Evolutionary conservation across 2,113 vertebrate species (phyloP).

Genomic region (Steatornis caripensis): DNA sequence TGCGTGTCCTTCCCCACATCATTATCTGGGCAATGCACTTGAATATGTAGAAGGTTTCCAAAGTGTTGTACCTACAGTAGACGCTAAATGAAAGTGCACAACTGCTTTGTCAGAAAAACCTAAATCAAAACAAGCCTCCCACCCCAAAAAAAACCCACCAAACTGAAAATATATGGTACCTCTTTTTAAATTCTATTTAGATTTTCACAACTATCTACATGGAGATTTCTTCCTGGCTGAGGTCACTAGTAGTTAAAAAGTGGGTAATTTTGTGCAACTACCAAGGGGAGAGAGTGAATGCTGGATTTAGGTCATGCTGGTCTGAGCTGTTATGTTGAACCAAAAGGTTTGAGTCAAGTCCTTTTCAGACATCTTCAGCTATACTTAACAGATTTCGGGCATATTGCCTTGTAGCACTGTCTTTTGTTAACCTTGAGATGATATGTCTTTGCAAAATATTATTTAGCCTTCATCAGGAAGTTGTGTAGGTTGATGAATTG

Average conservation of each 20-base stretch:
- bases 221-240: not conserved
- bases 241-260: not conserved
- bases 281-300: not conserved
- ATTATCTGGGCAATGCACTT: not conserved
- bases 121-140: not conserved
- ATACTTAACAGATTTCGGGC: not conserved
- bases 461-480: not conserved
- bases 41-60: not conserved
- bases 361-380: not conserved
- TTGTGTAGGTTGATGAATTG: not conserved
- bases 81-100: not conserved
- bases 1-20: not conserved
- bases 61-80: not conserved
- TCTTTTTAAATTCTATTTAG: not conserved
- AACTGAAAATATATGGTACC: not conserved
- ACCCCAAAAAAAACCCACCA: too few relatives aligned
- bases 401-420: not conserved
- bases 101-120: not conserved
- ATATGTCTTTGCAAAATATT: not conserved
- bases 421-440: not conserved
- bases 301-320: not conserved
- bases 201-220: not conserved
- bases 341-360: not conserved
- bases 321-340: not conserved
- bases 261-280: not conserved